phyloP scores from a whole-genome alignment of 2,797 vertebrate genomes.

The Babyrousa celebensis region DNA sequence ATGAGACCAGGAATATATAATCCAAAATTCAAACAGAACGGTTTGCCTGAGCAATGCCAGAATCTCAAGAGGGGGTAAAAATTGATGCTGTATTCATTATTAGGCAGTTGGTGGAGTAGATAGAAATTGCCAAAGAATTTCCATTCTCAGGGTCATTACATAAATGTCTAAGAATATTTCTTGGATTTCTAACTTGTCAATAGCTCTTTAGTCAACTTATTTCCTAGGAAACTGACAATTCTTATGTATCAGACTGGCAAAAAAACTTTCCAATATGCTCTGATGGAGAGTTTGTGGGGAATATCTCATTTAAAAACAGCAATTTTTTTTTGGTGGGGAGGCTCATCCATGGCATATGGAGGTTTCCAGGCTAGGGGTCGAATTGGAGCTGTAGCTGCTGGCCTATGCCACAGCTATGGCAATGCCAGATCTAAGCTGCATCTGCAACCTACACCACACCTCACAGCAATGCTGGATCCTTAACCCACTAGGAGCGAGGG shows the following conservation, averaged over 20 bases:
- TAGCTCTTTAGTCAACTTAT: slow-evolving; percentile 18
- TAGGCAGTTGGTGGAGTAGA: not conserved
- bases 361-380: too few species aligned
- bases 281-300: not conserved
- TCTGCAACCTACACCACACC: too few species aligned
- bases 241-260: not conserved
- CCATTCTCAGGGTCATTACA: not conserved
- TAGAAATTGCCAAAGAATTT: slow-evolving; percentile 6
- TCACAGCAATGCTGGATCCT: too few species aligned
- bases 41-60: not conserved
- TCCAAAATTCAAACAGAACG: not conserved
- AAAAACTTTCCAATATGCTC: not conserved
- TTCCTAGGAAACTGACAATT: not conserved
- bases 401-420: too few species aligned
- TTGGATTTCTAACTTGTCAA: not conserved
- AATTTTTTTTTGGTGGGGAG: too few species aligned
- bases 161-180: not conserved
- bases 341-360: too few species aligned
- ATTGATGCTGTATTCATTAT: not conserved
- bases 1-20: not conserved
- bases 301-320: not conserved
- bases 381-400: too few species aligned
- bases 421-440: too few species aligned
- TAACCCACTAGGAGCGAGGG: too few species aligned
- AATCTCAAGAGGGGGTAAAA: not conserved